Evolutionary conservation across 2,888 invertebrate genomes (phyloP).

Genomic region (Anoplius nigerrimus): DNA sequence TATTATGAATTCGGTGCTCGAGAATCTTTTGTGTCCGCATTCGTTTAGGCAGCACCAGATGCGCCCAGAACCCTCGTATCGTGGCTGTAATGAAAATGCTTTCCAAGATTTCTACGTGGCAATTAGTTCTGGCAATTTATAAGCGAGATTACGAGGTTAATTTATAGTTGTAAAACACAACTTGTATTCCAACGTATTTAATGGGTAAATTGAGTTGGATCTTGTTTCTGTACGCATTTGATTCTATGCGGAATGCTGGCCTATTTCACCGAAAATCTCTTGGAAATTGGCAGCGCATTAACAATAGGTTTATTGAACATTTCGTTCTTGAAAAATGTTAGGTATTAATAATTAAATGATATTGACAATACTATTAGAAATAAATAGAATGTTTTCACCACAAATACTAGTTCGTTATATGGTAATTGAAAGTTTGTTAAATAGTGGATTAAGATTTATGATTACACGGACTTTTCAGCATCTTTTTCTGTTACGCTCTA

Average conservation of each 20-base stretch:
- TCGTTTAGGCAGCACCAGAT: constrained; percentile 47
- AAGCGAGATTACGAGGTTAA: constrained; percentile 58
- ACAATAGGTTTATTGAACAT: too few species aligned
- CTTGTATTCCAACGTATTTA: too few species aligned
- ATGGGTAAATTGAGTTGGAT: neutral
- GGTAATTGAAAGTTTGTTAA: too few species aligned
- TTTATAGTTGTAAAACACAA: constrained; percentile 48
- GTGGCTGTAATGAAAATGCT: constrained; percentile 62
- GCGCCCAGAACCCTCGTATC: constrained; percentile 46
- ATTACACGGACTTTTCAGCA: too few species aligned
- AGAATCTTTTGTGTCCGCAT: neutral
- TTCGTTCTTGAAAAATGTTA: too few species aligned
- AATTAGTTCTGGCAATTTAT: constrained; percentile 65
- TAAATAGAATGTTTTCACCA: too few species aligned
- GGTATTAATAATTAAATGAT: too few species aligned
- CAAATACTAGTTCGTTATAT: too few species aligned
- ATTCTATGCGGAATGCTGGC: too few species aligned
- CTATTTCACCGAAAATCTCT: neutral
- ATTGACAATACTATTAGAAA: too few species aligned
- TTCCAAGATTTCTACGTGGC: constrained; percentile 53
- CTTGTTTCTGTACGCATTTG: neutral
- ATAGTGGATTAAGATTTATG: too few species aligned
- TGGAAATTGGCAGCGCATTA: constrained; percentile 3
- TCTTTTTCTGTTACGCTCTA: too few species aligned
- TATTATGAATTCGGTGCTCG: neutral